Base-by-base conservation (phyloP, 2,888 invertebrate genomes). In the Nasonia oneida region DNA sequence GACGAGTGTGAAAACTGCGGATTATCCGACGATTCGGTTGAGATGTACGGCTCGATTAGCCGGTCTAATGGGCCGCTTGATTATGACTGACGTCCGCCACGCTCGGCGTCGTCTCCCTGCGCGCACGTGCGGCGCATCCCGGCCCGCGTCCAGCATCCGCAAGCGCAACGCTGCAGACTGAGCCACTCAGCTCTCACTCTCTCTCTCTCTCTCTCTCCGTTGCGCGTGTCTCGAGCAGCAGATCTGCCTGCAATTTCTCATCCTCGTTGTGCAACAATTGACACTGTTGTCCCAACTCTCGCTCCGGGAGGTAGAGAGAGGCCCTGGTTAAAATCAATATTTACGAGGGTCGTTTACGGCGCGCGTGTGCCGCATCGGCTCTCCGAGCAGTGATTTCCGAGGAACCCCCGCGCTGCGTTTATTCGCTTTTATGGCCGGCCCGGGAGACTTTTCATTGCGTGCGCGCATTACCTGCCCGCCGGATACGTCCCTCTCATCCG, bases 261-360 rank as follows among this genome's bases (percentile, higher is more conserved):
- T 81, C 73, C 64, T 83, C 81, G 85, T 87, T 87, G 87, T 87
- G 85, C 83, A 87, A 86, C 84, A 61, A 84, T 78, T 87, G 87
- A 89, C 88, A 88, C 18, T 89, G 89, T 89, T 89, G 89, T 87
- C 81, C 85, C 83, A 83, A 87, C 87, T 87, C 81, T 85, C 87
- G 42, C 85, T 64, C 23, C 77, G 8, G 85, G 53, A 14, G 67
- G 71, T n/a, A 39, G 57, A 47, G 29, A 79, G 29, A 53, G 64
- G 67, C 57, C 75, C 74, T 80, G 70, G 85, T 79, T 83, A 87
- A 84, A 82, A 87, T 87, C 79, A 83, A 87, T 87, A 84, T 86
- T 86, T 86, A 85, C 77, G 81, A 84, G 85, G 82, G 85, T 70
- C 80, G 53, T 86, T 86, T 88, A 86, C 77, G 80, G 86, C 37